These are phyloP conservation scores for Scaptomyza pallida DNA, from an alignment of 1,140 invertebrate genomes.

Conservation along the genomic window DNA sequence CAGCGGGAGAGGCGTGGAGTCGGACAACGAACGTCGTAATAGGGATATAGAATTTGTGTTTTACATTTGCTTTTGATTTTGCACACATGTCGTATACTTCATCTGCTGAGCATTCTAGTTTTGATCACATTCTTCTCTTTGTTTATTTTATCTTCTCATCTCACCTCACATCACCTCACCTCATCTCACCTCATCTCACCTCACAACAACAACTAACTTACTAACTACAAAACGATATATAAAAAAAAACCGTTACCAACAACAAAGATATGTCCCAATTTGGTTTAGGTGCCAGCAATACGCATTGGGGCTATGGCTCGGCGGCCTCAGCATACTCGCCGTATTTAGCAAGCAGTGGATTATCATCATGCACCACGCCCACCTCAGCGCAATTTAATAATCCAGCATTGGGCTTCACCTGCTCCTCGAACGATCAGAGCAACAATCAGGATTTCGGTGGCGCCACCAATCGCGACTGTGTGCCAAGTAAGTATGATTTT, in stretches of 20 bases:
- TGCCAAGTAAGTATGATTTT: constrained; percentile 76
- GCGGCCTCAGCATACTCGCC: constrained; percentile 92
- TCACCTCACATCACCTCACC: constrained; percentile 4
- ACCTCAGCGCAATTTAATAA: constrained; percentile 88
- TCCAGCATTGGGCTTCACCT: constrained; percentile 87
- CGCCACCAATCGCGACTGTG: constrained; percentile 84
- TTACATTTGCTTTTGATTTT: not conserved
- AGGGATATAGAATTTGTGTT: not conserved
- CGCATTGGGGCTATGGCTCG: constrained; percentile 93
- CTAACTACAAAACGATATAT: not conserved
- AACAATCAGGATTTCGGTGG: constrained; percentile 88
- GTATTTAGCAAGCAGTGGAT: constrained; percentile 88
- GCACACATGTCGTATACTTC: constrained; percentile 23
- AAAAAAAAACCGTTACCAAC: constrained; percentile 11
- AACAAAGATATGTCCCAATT: constrained; percentile 89
- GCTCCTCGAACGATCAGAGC: constrained; percentile 89
- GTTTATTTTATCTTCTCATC: constrained; percentile 26
- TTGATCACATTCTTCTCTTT: constrained; percentile 35
- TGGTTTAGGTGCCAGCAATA: constrained; percentile 90
- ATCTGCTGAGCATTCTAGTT: constrained; percentile 30
- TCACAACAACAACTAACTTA: constrained; percentile 7
- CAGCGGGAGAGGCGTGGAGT: not conserved
- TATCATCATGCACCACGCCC: constrained; percentile 88
- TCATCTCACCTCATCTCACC: constrained; percentile 6
- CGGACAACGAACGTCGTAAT: no score